Base-by-base conservation (phyloP, 2,888 invertebrate genomes). In the Papilio protenor region DNA sequence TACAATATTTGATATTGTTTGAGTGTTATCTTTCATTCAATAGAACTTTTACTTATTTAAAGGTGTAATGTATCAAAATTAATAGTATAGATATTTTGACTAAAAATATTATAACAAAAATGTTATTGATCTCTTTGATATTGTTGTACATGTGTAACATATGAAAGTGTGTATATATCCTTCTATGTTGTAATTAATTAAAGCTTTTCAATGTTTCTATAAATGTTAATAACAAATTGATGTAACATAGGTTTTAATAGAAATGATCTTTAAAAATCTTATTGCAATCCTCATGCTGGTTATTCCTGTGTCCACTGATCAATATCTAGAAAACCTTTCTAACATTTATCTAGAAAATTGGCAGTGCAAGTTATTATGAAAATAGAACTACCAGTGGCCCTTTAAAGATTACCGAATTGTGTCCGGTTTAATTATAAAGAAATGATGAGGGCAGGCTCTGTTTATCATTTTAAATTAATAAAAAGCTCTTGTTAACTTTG, bases 1-100 rank as follows among this genome's bases (percentile, higher is more conserved):
- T 76, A 92, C 94, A 90, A 90, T 94, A 85, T 93, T 85, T 89
- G 94, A 94, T 87, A 90, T 94, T 91, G 94, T 94, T 87, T 94
- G 93, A 94, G 93, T 91, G 93, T 88, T 82, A 49, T 18, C 16
- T 73, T 40, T n/a, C 3, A 14, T 45, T 21, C 66, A n/a, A 21
- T n/a, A 69, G 33, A 64, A 69, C n/a, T 33, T 64, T 45, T 45
- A 1, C 21, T 45, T 45, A n/a, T 1, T 45, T 11, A 66, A 40
- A 45, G 14, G 45, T 40, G 33, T 33, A 33, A 33, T 64, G 18
- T 33, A 21, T 21, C 18, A 1, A 33, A 21, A 64, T 33, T 33
- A 21, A 8, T 18, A 27, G 33, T 18, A 64, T 27, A 5, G 16
- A 14, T 64, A 64, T 64, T 40, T 66, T 40, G 10, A 18, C 2